A percentile compares a stretch with the other conserved stretches of the same genome.
Evolutionary conservation across 2,797 vertebrate species (phyloP).

Genomic region (Lutra lutra): DNA sequence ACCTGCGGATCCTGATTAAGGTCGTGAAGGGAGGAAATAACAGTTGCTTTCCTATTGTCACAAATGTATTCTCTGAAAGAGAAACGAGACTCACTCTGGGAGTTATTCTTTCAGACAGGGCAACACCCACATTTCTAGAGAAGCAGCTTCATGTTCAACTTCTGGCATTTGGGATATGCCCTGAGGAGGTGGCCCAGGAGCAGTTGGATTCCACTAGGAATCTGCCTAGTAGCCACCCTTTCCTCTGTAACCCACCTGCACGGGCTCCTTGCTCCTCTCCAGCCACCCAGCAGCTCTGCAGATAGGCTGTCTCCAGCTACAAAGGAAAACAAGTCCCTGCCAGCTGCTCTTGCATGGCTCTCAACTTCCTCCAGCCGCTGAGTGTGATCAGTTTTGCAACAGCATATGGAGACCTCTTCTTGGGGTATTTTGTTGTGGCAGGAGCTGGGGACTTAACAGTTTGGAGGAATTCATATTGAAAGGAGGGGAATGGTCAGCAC

Average conservation of each 20-base stretch:
- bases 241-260: not conserved
- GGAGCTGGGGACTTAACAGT: constrained; percentile 36
- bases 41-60: not conserved
- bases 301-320: not conserved
- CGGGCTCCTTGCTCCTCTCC: not conserved
- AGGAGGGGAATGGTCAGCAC: not conserved
- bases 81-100: constrained; percentile 32
- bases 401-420: not conserved
- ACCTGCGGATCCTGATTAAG: not conserved
- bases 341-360: not conserved
- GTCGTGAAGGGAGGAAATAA: not conserved
- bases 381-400: not conserved
- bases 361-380: not conserved
- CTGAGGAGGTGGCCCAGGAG: not conserved
- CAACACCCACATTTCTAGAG: not conserved
- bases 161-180: not conserved
- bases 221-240: not conserved
- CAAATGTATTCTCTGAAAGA: constrained; percentile 12
- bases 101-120: constrained; percentile 51
- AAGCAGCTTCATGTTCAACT: constrained; percentile 25
- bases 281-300: not conserved
- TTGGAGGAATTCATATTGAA: constrained; percentile 58
- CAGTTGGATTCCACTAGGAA: not conserved
- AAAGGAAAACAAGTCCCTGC: accelerated
- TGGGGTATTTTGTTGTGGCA: not conserved